Evolutionary conservation across 2,797 vertebrate genomes (phyloP).

Genomic region (Centropyge bicolor): DNA sequence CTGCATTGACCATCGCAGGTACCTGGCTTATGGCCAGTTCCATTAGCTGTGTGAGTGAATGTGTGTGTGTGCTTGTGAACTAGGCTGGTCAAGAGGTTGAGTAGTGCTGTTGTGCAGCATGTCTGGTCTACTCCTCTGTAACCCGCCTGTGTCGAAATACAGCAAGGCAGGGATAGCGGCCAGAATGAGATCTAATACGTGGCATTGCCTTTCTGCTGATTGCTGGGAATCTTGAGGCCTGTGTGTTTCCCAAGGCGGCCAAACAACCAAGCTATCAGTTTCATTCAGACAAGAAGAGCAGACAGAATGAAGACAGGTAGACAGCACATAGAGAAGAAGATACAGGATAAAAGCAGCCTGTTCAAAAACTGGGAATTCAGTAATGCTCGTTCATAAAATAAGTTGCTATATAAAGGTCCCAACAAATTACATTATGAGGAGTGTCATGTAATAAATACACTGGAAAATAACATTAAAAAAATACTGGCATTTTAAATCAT

Average conservation of each 20-base stretch:
- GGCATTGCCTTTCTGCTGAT: constrained; percentile 39
- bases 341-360: constrained; percentile 15
- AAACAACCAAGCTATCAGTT: constrained; percentile 30
- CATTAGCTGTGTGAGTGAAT: constrained; percentile 49
- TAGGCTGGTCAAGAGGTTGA: constrained; percentile 43
- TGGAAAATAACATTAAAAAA: background rate
- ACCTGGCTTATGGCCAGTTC: constrained; percentile 56
- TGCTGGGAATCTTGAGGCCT: constrained; percentile 33
- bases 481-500: background rate
- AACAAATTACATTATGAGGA: background rate
- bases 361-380: background rate
- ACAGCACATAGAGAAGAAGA: constrained; percentile 1
- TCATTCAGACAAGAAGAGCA: constrained; percentile 26
- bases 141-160: constrained; percentile 23
- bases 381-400: background rate
- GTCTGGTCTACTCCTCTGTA: constrained; percentile 34
- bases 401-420: background rate
- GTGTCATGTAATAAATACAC: background rate
- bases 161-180: constrained; percentile 5
- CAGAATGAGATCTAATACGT: constrained; percentile 31
- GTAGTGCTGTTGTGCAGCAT: constrained; percentile 37
- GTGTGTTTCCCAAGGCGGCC: background rate
- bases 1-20: constrained; percentile 57
- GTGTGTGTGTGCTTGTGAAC: constrained; percentile 36
- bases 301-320: constrained; percentile 13